Evolutionary conservation across 2,888 invertebrate genomes (phyloP), one percentile per base, ranked within the genome.

Genomic region (Sylvicola cinctus): DNA sequence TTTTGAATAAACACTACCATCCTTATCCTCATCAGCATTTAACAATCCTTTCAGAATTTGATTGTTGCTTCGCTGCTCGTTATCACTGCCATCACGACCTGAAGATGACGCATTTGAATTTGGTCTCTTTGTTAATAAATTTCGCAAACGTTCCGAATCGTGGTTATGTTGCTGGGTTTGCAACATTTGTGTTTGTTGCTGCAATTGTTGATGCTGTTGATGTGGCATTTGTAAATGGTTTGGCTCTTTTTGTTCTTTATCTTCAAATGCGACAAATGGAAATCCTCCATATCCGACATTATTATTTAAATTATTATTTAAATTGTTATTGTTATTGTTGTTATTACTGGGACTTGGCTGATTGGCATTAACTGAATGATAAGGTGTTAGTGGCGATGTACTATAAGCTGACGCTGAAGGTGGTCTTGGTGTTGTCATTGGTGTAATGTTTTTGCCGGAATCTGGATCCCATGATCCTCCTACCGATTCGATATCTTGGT

Each of bases 381-480:
- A 65, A 32, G 64, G 60, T 40, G 62, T 66, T 45, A 60, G 62
- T 40, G 54, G 61, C 37, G 58, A 59, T 43, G 51, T 57, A 49
- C 58, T 58, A 31, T 53, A 58, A 31, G 68, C 67, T 38, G 71
- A 69, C 33, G 68, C 67, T 6, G 71, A 68, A 20, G 70, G 67
- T 33, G 72, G 70, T 35, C 72, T 66, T 16, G 71, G 67, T 36
- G 70, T 70, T 41, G 68, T 68, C 30, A 65, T 67, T 16, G 67
- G 63, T 26, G 67, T 62, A 28, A 66, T 61, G 44, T 71, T 72
- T 42, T 71, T 66, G 41, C 74, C 59, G 29, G 74, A 74, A 44
- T 70, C 71, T 16, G 58, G 52, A 37, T 58, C 58, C 26, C 53
- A 48, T 26, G 48, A 48, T 12, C 25, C 31, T 3, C 49, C 47